A percentile compares a stretch with the other conserved stretches of the same genome.
These are phyloP conservation scores for Oreotragus oreotragus DNA, from an alignment of 2,113 vertebrate genomes.

Conservation along the genomic window DNA sequence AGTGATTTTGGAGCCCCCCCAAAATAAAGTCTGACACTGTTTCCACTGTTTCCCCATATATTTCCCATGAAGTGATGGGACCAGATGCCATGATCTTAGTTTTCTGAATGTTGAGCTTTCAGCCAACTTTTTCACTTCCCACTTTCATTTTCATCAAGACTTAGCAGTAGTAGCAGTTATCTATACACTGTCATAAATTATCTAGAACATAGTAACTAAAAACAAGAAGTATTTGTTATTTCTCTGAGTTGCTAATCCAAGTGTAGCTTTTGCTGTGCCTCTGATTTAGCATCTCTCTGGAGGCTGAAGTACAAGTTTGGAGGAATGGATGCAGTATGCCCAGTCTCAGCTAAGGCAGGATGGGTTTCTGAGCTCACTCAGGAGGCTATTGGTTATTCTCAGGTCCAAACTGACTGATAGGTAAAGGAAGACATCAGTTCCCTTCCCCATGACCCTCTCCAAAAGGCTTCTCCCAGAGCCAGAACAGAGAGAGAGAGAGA, in stretches of 20 bases:
- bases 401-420: background rate
- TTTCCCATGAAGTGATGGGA: too few species aligned
- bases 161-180: background rate
- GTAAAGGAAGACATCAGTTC: background rate
- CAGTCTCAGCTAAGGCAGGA: background rate
- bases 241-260: background rate
- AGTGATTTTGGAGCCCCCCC: too few species aligned
- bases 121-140: too few species aligned
- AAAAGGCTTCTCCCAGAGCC: background rate
- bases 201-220: background rate
- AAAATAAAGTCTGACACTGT: too few species aligned
- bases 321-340: rapidly evolving
- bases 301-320: rapidly evolving
- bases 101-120: too few species aligned
- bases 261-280: background rate
- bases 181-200: background rate
- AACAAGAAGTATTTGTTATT: background rate
- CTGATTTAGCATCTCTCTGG: background rate
- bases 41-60: too few species aligned
- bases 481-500: background rate
- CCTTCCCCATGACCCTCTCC: rapidly evolving
- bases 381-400: background rate
- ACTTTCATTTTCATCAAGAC: too few species aligned
- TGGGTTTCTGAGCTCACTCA: background rate
- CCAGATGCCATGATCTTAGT: too few species aligned